These are phyloP conservation scores for Pygocentrus nattereri DNA, from an alignment of 2,797 vertebrate species.

Conservation along the genomic window DNA sequence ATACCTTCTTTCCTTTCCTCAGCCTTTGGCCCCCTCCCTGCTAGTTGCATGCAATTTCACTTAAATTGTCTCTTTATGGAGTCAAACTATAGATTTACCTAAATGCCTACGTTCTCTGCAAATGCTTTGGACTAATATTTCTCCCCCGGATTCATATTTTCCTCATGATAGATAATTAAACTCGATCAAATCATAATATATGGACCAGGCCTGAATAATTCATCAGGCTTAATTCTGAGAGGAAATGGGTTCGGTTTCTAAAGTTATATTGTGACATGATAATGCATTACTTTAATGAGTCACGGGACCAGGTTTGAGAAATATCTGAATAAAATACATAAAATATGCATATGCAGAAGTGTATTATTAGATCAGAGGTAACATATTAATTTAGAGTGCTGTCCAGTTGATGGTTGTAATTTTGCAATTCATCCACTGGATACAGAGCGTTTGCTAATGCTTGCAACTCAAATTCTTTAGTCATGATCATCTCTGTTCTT, in stretches of 20 bases:
- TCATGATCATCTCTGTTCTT: not conserved
- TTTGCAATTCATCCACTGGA: slow-evolving; percentile 29
- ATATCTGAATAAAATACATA: slow-evolving; percentile 63
- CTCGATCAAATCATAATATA: slow-evolving; percentile 57
- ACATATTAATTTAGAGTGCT: slow-evolving; percentile 55
- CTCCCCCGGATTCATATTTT: slow-evolving; percentile 42
- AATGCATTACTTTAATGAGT: slow-evolving; percentile 64
- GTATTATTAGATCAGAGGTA: slow-evolving; percentile 63
- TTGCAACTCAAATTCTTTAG: not conserved
- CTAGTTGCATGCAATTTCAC: not conserved
- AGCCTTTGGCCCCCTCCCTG: not conserved
- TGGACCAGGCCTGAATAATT: slow-evolving; percentile 57
- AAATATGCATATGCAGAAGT: slow-evolving; percentile 63
- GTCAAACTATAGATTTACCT: slow-evolving; percentile 43
- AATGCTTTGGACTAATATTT: slow-evolving; percentile 59
- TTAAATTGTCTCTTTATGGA: slow-evolving; percentile 27
- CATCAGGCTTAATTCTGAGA: slow-evolving; percentile 61
- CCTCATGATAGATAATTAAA: slow-evolving; percentile 58
- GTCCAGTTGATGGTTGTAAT: slow-evolving; percentile 44
- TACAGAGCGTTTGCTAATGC: not conserved
- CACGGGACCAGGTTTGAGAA: slow-evolving; percentile 61
- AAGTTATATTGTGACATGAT: slow-evolving; percentile 65
- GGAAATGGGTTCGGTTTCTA: slow-evolving; percentile 62
- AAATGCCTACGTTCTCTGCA: slow-evolving; percentile 52
- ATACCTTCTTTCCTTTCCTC: not conserved